These are phyloP conservation scores for Aricia artaxerxes DNA, from an alignment of 2,888 invertebrate genomes.

Conservation along the genomic window DNA sequence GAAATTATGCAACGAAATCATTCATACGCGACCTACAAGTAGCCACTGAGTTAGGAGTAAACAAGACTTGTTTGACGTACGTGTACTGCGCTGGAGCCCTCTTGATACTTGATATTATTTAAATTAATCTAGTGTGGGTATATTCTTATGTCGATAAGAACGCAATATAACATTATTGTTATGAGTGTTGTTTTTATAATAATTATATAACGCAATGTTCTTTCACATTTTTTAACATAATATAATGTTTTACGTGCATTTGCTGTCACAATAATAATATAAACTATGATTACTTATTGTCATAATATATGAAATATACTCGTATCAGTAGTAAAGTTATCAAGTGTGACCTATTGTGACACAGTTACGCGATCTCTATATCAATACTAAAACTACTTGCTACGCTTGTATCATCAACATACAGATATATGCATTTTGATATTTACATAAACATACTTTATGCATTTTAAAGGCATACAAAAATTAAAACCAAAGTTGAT, in stretches of 20 bases:
- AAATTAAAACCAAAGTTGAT: too few species aligned
- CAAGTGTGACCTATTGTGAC: neutral
- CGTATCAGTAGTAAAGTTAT: neutral
- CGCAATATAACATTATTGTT: too few species aligned
- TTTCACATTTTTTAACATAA: too few species aligned
- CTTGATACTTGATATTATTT: slow-evolving; percentile 40
- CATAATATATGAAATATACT: neutral
- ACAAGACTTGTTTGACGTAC: slow-evolving; percentile 29
- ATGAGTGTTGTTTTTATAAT: too few species aligned
- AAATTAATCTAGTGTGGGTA: neutral
- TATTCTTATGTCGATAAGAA: too few species aligned
- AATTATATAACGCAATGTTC: too few species aligned
- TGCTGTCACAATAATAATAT: neutral
- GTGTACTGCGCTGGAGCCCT: slow-evolving; percentile 33
- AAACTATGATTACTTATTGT: neutral
- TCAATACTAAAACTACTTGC: neutral
- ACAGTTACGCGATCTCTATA: neutral
- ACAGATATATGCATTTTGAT: too few species aligned
- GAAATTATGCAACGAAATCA: neutral
- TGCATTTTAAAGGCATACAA: too few species aligned
- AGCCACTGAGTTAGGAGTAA: slow-evolving; percentile 30
- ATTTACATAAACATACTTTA: too few species aligned
- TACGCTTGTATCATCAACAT: neutral
- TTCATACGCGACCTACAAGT: slow-evolving; percentile 23
- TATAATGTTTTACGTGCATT: too few species aligned